phyloP scores from a whole-genome alignment of 2,113 vertebrate species.

The Entomyzon cyanotis region DNA sequence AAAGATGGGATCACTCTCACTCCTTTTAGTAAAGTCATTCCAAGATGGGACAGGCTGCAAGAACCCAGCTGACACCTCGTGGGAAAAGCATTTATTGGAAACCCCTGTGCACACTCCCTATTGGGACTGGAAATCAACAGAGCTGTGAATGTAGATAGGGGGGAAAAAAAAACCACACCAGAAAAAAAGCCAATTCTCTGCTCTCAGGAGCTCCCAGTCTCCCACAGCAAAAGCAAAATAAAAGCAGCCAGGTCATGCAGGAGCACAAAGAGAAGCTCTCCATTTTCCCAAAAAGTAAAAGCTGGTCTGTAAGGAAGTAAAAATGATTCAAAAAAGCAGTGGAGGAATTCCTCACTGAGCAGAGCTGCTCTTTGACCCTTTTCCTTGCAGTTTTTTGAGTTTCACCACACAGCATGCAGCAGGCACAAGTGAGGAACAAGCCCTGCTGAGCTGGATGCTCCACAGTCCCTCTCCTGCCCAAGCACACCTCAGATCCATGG shows the following conservation, averaged over 20 bases:
- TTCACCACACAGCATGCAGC: neutral
- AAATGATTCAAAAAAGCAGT: neutral
- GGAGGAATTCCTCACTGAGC: neutral
- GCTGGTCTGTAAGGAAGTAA: neutral
- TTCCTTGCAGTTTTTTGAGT: neutral
- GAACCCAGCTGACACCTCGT: neutral
- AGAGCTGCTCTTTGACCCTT: neutral
- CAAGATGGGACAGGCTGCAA: neutral
- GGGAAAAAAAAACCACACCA: rapidly evolving
- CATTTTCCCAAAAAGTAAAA: neutral
- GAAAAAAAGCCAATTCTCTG: neutral
- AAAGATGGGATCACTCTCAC: neutral
- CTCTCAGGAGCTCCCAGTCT: neutral
- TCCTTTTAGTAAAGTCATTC: neutral
- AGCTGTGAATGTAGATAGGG: neutral
- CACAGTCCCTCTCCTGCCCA: neutral
- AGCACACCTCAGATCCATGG: neutral
- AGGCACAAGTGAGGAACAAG: neutral
- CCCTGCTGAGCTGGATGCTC: neutral
- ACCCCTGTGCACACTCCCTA: neutral
- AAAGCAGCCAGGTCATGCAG: neutral
- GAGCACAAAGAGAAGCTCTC: neutral
- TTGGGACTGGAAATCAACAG: neutral
- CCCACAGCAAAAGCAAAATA: neutral
- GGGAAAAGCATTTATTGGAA: conserved; percentile 2